phyloP scores from a whole-genome alignment of 2,888 invertebrate species.

The Brachyptera putata region DNA sequence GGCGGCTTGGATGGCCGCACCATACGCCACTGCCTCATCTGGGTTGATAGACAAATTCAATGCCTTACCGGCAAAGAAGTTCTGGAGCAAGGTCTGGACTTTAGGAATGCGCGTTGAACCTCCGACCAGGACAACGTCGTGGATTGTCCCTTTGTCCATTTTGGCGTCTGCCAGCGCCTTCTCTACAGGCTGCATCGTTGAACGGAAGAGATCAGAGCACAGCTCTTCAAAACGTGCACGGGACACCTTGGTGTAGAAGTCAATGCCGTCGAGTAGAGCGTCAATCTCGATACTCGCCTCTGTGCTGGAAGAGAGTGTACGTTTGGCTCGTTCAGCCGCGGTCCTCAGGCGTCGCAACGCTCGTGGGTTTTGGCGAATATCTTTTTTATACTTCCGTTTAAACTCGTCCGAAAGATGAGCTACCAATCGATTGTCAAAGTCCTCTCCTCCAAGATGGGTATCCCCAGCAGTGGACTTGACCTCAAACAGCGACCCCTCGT shows the following conservation, averaged over 20 bases:
- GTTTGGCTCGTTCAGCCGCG: constrained; percentile 85
- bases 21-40: constrained; percentile 97
- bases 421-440: constrained; percentile 88
- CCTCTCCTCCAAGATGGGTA: constrained; percentile 90
- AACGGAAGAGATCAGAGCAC: constrained; percentile 92
- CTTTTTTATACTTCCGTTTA: constrained; percentile 90
- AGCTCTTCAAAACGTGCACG: constrained; percentile 96
- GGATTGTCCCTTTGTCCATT: constrained; percentile 86
- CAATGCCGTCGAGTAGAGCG: constrained; percentile 87
- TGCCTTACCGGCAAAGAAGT: constrained; percentile 92
- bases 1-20: no score
- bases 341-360: constrained; percentile 88
- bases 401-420: constrained; percentile 87
- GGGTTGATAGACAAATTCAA: constrained; percentile 96
- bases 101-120: constrained; percentile 98
- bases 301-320: constrained; percentile 81
- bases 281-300: constrained; percentile 93
- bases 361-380: constrained; percentile 80
- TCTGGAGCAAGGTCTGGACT: constrained; percentile 90
- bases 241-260: constrained; percentile 93
- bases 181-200: constrained; percentile 95
- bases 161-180: constrained; percentile 91
- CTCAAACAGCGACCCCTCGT: constrained; percentile 80
- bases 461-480: constrained; percentile 95
- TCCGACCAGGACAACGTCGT: constrained; percentile 89